phyloP scores from a whole-genome alignment of 2,797 vertebrate species.

The Peromyscus eremicus region DNA sequence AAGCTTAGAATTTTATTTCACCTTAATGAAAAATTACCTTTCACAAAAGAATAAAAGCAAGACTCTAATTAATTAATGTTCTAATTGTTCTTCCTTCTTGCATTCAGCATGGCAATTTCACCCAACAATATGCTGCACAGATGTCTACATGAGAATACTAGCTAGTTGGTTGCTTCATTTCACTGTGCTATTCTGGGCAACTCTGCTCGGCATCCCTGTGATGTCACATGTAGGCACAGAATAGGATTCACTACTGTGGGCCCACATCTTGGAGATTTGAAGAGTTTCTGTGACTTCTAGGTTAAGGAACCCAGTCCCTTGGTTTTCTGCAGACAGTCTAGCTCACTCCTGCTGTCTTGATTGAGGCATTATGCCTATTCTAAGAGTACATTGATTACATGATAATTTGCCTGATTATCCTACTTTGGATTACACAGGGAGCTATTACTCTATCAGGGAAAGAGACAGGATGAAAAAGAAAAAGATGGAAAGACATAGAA shows the following conservation, averaged over 20 bases:
- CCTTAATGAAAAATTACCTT: conserved; percentile 66
- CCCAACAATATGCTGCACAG: conserved; percentile 56
- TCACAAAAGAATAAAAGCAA: conserved; percentile 68
- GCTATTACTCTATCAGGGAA: conserved; percentile 1
- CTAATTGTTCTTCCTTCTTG: conserved; percentile 61
- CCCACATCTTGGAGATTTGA: not conserved
- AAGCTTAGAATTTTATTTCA: conserved; percentile 66
- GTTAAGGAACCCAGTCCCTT: not conserved
- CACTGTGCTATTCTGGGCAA: not conserved
- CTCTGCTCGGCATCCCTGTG: not conserved
- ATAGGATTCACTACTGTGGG: not conserved
- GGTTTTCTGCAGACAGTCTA: not conserved
- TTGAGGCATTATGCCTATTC: conserved; percentile 15
- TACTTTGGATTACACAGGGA: conserved; percentile 15
- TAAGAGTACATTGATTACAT: conserved; percentile 13
- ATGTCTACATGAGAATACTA: conserved; percentile 26
- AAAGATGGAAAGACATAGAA: not conserved
- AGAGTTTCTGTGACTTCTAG: not conserved
- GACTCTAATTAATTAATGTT: conserved; percentile 72
- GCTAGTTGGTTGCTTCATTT: conserved; percentile 37
- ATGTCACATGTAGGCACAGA: not conserved
- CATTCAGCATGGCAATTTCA: conserved; percentile 48
- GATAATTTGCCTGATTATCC: conserved; percentile 21
- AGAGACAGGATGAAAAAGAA: not conserved
- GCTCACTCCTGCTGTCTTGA: not conserved